Evolutionary conservation across 2,888 invertebrate species (phyloP), one percentile per base, ranked within the genome.

Genomic region (Hyposoter dolosus): DNA sequence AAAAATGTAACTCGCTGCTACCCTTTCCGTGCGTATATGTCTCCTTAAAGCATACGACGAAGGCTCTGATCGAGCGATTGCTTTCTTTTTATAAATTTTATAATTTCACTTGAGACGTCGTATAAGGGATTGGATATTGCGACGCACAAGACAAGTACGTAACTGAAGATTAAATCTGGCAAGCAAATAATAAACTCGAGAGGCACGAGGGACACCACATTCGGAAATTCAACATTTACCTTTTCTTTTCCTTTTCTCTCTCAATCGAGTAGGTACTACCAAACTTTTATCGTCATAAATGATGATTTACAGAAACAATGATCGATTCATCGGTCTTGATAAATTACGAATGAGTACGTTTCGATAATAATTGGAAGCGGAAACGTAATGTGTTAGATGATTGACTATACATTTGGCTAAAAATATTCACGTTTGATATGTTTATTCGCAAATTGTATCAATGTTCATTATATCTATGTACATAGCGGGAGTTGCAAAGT

Each of bases 151-250:
- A 72, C 66, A 72, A 81, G 71, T 77, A 80, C 74, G 68, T 77
- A 83, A 81, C 76, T 35, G 78, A 86, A 83, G 81, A 78, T 82
- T 72, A 43, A 83, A 78, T 83, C 77, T 83, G 60, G 56, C 78
- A 81, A 74, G 53, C 43, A 45, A 28, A 72, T 45, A 56, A 72
- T 23, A 83, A 56, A 75, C 28, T 28, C 76, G 60, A 32, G n/a
- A 83, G 40, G 76, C 66, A 76, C 53, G 68, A 79, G 68, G 45
- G 75, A 81, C 66, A 72, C 56, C 40, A 69, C 56, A 78, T 53
- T 76, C 19, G 23, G 65, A 66, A 69, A 53, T 77, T 71, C n/a
- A 19, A 50, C 63, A 78, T 47, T 79, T 60, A 23, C 9, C 35
- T 66, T 19, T 12, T 65, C 32, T 35, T 3, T 53, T 63, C n/a